Evolutionary conservation across 2,113 vertebrate genomes (phyloP).

Genomic region (Gymnarchus niloticus): DNA sequence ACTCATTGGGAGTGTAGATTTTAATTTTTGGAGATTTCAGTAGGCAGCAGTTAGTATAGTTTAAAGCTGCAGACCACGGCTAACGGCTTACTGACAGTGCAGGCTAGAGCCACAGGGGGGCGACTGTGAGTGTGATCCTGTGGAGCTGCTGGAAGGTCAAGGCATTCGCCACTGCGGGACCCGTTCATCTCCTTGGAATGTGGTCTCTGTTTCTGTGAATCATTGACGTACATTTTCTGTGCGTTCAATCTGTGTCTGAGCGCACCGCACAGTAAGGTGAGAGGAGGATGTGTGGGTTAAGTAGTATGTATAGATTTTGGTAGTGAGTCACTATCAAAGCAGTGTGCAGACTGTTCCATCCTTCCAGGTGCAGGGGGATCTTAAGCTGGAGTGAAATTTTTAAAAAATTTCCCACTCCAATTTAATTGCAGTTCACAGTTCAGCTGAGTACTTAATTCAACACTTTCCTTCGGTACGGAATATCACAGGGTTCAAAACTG

Average conservation of each 20-base stretch:
- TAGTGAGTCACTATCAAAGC: not conserved
- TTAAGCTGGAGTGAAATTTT: not conserved
- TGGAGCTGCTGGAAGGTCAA: not conserved
- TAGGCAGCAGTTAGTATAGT: not conserved
- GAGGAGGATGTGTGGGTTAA: no score
- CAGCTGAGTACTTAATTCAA: not conserved
- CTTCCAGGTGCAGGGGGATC: not conserved
- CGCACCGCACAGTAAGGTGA: no score
- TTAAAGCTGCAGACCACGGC: not conserved
- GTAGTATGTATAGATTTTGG: not conserved
- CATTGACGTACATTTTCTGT: not conserved
- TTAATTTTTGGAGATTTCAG: not conserved
- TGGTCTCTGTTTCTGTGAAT: not conserved
- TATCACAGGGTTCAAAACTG: not conserved
- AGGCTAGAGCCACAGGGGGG: not conserved
- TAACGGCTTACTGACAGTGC: not conserved
- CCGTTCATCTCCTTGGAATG: not conserved
- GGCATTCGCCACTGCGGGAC: not conserved
- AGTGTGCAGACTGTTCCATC: not conserved
- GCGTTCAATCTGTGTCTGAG: not conserved
- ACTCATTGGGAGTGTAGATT: not conserved
- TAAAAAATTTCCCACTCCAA: not conserved
- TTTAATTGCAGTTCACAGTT: not conserved
- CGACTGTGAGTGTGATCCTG: not conserved
- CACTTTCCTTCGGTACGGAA: not conserved